Percentiles rank a stretch among this genome's conserved stretches.
These are phyloP conservation scores for Serilophus lunatus DNA, from an alignment of 2,113 vertebrate species.

Conservation along the genomic window DNA sequence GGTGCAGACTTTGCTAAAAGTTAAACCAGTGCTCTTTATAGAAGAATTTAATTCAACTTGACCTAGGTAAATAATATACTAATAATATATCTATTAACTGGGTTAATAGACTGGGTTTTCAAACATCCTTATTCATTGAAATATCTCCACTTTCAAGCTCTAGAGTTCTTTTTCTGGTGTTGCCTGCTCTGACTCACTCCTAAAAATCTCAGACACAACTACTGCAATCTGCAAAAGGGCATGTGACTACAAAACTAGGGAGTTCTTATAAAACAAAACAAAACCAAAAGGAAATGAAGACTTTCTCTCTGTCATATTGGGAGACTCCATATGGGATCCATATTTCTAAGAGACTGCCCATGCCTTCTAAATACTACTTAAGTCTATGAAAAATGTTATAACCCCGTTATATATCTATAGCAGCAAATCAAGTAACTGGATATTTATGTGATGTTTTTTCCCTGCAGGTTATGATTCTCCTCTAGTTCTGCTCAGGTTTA, in stretches of 20 bases:
- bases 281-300: not conserved
- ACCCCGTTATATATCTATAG: not conserved
- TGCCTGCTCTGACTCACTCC: not conserved
- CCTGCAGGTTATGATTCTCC: not conserved
- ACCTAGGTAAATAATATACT: not conserved
- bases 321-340: not conserved
- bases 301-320: not conserved
- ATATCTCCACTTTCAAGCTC: not conserved
- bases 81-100: too few relatives aligned
- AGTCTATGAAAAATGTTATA: not conserved
- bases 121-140: not conserved
- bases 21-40: not conserved
- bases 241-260: not conserved
- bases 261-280: not conserved
- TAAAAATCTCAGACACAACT: not conserved
- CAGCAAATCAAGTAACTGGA: not conserved
- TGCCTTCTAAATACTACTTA: not conserved
- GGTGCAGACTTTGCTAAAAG: not conserved
- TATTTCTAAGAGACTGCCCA: not conserved
- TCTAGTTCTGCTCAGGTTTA: not conserved
- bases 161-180: accelerated
- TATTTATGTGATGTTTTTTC: not conserved
- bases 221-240: not conserved
- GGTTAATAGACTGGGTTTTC: too few relatives aligned
- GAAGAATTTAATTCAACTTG: not conserved